A percentile compares a stretch with the other conserved stretches of the same genome.
These are phyloP conservation scores for Euwallacea similis DNA, from an alignment of 1,140 invertebrate genomes.

Conservation along the genomic window DNA sequence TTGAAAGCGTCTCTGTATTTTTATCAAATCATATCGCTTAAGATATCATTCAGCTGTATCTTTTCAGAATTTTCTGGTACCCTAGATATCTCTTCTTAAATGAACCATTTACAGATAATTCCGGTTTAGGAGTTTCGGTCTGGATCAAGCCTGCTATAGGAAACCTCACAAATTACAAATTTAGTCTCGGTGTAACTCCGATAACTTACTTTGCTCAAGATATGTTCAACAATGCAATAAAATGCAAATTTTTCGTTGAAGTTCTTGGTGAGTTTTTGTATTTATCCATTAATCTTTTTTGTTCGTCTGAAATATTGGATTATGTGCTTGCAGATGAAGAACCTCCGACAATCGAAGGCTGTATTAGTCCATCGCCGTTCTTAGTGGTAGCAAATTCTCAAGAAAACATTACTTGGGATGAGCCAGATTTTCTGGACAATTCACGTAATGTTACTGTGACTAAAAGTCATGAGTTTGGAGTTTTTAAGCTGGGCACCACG, in stretches of 20 bases:
- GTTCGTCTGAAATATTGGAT: not conserved
- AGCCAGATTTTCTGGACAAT: slow-evolving; percentile 71
- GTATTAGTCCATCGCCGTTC: slow-evolving; percentile 61
- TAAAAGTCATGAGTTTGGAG: slow-evolving; percentile 56
- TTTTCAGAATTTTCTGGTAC: no score
- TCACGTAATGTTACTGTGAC: slow-evolving; percentile 56
- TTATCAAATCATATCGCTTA: no score
- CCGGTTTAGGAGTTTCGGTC: slow-evolving; percentile 53
- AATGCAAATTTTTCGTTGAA: slow-evolving; percentile 59
- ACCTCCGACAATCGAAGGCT: slow-evolving; percentile 65
- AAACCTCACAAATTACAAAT: slow-evolving; percentile 50
- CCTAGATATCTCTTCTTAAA: no score
- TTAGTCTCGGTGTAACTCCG: slow-evolving; percentile 57
- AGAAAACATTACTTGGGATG: slow-evolving; percentile 63
- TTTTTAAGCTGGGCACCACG: slow-evolving; percentile 63
- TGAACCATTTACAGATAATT: slow-evolving; percentile 54
- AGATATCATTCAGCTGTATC: no score
- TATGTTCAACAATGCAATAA: slow-evolving; percentile 58
- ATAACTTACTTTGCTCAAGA: slow-evolving; percentile 61
- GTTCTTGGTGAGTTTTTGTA: slow-evolving; percentile 54
- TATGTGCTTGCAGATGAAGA: slow-evolving; percentile 58
- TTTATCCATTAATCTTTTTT: not conserved
- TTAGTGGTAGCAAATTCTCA: slow-evolving; percentile 54
- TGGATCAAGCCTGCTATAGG: slow-evolving; percentile 57
- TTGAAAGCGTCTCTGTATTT: no score